A percentile compares a stretch with the other conserved stretches of the same genome.
Conservation (phyloP, 2,113 vertebrate genomes). For the Bubalus kerabau region DNA sequence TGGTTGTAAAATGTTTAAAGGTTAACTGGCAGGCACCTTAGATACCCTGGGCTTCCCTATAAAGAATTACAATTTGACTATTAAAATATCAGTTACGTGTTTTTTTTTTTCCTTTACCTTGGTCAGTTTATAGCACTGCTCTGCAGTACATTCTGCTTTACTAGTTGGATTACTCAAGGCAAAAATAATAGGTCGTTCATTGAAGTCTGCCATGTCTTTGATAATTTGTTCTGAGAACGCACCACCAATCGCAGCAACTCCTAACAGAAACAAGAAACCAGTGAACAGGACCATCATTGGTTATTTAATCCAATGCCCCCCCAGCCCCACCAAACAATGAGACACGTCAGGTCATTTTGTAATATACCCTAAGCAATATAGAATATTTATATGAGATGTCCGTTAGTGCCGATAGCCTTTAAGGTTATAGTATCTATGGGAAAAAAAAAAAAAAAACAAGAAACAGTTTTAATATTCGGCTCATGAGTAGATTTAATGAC, state of each 20-base stretch:
- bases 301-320: background rate
- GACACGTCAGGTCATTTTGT: background rate
- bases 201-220: conserved; percentile 92
- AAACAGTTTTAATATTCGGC: background rate
- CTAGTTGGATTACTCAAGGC: conserved; percentile 98
- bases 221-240: conserved; percentile 94
- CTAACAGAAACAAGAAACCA: conserved; percentile 76
- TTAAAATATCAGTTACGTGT: background rate
- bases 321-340: background rate
- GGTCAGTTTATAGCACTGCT: conserved; percentile 93
- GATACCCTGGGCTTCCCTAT: background rate
- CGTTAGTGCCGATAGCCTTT: conserved; percentile 6
- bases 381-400: background rate
- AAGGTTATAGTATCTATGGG: background rate
- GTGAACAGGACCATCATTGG: background rate
- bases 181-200: conserved; percentile 93
- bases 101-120: conserved; percentile 82
- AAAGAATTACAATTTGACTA: background rate
- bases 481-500: background rate
- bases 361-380: background rate
- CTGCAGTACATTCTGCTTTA: conserved; percentile 97
- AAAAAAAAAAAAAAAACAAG: background rate
- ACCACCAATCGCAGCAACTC: conserved; percentile 92
- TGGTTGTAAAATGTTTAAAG: background rate
- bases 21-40: background rate